phyloP scores from a whole-genome alignment of 2,888 invertebrate species.

The Brachypalpus laphriformis region DNA sequence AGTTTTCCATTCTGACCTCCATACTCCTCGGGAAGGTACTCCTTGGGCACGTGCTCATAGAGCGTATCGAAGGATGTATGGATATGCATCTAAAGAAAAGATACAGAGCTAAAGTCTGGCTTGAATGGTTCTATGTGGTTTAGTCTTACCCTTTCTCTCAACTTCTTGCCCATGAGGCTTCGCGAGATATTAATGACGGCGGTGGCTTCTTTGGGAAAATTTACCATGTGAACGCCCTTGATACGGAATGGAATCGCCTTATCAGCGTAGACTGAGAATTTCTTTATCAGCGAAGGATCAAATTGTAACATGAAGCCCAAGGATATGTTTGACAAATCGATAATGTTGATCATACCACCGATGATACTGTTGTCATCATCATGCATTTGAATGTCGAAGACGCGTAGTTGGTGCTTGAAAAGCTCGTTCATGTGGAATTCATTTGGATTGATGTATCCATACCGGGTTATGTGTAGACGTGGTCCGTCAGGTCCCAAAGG shows the following conservation, averaged over 20 bases:
- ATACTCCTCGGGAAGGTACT: constrained; percentile 86
- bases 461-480: constrained; percentile 82
- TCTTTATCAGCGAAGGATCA: constrained; percentile 84
- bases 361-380: constrained; percentile 85
- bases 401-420: constrained; percentile 84
- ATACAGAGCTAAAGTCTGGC: not conserved
- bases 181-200: constrained; percentile 84
- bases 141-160: constrained; percentile 84
- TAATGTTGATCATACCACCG: constrained; percentile 83
- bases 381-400: constrained; percentile 84
- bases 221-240: constrained; percentile 84
- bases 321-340: constrained; percentile 84
- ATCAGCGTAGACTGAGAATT: constrained; percentile 83
- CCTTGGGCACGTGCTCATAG: constrained; percentile 84
- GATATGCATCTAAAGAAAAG: constrained; percentile 83
- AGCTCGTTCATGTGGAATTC: constrained; percentile 82
- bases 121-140: not conserved
- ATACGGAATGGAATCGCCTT: constrained; percentile 85
- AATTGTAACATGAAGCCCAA: constrained; percentile 84
- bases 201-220: constrained; percentile 83
- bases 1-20: constrained; percentile 86
- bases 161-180: constrained; percentile 85
- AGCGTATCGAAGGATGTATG: constrained; percentile 80
- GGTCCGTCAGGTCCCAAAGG: constrained; percentile 81
- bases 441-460: constrained; percentile 82